Conservation (phyloP, 2,113 vertebrate genomes). For the Thalassoma bifasciatum region DNA sequence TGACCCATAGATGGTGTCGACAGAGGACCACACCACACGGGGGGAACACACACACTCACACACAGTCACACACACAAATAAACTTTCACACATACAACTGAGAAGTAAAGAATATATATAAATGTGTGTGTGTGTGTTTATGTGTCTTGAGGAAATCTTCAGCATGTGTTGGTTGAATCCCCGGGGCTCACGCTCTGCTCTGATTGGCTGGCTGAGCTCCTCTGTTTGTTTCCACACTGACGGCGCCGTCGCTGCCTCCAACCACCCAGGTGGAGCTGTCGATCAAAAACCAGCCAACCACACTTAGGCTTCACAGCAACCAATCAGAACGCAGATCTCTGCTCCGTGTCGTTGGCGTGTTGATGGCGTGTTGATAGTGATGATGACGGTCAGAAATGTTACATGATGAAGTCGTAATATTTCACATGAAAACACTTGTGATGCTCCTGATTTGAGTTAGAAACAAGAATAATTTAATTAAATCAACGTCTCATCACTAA, state of each 20-base stretch:
- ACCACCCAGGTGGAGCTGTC: slow-evolving; percentile 81
- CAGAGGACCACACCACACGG: slow-evolving; percentile 71
- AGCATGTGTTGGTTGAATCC: slow-evolving; percentile 76
- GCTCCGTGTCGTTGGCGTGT: not conserved
- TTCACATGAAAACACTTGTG: not conserved
- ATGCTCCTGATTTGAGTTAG: not conserved
- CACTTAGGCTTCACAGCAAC: slow-evolving; percentile 1
- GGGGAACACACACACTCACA: slow-evolving; percentile 51
- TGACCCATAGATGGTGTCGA: slow-evolving; percentile 73
- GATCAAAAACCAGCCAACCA: slow-evolving; percentile 65
- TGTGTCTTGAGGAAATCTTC: slow-evolving; percentile 77
- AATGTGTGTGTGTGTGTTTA: slow-evolving; percentile 49
- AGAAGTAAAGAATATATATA: slow-evolving; percentile 19
- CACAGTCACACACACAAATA: slow-evolving; percentile 53
- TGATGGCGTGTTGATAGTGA: not conserved
- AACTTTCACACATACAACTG: slow-evolving; percentile 46
- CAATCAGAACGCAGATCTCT: slow-evolving; percentile 18
- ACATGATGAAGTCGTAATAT: too few relatives aligned
- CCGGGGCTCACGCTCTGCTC: slow-evolving; percentile 45
- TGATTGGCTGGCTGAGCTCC: slow-evolving; percentile 50
- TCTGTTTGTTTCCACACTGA: slow-evolving; percentile 79
- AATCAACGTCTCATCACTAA: not conserved
- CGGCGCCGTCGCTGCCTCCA: slow-evolving; percentile 72
- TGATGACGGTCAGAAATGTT: not conserved
- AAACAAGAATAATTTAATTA: not conserved